phyloP scores from a whole-genome alignment of 2,888 invertebrate species.

The Sarcophaga caerulescens region DNA sequence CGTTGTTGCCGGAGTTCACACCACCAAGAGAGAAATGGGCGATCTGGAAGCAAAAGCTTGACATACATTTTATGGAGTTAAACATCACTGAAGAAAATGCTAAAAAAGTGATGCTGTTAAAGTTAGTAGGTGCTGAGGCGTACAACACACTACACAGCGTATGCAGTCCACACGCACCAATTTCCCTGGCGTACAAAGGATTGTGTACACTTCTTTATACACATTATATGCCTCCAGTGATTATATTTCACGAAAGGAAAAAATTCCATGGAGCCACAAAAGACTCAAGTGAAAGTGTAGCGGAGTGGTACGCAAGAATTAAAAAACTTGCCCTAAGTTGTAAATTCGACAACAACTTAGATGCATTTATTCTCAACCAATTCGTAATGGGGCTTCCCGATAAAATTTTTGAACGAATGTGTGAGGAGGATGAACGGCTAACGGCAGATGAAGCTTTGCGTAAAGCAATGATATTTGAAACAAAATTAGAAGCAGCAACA shows the following conservation, averaged over 20 bases:
- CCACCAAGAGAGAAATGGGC: too few species aligned
- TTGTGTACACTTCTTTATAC: slow-evolving; percentile 22
- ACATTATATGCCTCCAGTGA: slow-evolving; percentile 47
- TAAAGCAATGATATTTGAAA: too few species aligned
- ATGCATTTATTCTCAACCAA: slow-evolving; percentile 15
- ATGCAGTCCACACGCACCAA: slow-evolving; percentile 22
- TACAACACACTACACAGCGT: slow-evolving; percentile 8
- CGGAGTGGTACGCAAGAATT: slow-evolving; percentile 38
- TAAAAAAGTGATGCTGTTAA: slow-evolving; percentile 25
- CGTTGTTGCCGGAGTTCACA: too few species aligned
- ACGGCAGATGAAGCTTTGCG: too few species aligned
- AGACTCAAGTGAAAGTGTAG: slow-evolving; percentile 16
- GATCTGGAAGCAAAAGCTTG: too few species aligned
- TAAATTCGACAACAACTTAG: neutral
- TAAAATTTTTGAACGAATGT: neutral
- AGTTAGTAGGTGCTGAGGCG: slow-evolving; percentile 16
- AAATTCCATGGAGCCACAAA: slow-evolving; percentile 24
- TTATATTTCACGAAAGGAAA: slow-evolving; percentile 54
- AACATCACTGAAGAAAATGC: too few species aligned
- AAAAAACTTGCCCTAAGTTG: slow-evolving; percentile 44
- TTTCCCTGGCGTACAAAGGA: slow-evolving; percentile 27
- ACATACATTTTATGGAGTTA: too few species aligned
- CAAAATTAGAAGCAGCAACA: neutral
- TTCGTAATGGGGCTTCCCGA: slow-evolving; percentile 31
- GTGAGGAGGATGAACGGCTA: too few species aligned